Percentiles rank a stretch among this genome's conserved stretches.
Evolutionary conservation across 2,888 invertebrate species (phyloP).

Genomic region (Neoascia interrupta): DNA sequence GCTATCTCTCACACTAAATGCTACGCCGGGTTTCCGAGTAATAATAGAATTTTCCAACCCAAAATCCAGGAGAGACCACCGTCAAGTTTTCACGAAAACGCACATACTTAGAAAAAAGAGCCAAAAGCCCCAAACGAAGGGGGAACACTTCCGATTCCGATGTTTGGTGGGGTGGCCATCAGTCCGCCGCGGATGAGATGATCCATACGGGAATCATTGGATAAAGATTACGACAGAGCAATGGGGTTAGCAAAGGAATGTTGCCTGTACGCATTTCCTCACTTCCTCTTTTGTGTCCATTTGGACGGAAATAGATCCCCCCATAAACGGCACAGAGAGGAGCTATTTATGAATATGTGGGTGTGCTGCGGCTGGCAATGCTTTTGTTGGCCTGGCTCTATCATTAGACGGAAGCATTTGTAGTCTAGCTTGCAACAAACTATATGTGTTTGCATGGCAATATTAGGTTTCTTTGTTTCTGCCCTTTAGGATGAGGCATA

Average conservation of each 20-base stretch:
- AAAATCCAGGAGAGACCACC: conserved; percentile 20
- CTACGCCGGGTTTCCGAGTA: conserved; percentile 6
- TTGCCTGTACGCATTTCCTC: conserved; percentile 45
- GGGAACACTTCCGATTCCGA: conserved; percentile 50
- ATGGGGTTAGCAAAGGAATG: conserved; percentile 17
- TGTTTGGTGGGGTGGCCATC: conserved; percentile 37
- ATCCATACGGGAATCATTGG: conserved; percentile 38
- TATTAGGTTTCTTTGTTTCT: conserved; percentile 36
- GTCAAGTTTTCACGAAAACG: conserved; percentile 26
- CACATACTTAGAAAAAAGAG: conserved; percentile 1
- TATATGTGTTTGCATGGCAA: conserved; percentile 1
- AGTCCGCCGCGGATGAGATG: conserved; percentile 45
- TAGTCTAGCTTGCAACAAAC: too few species aligned
- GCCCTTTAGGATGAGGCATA: conserved; percentile 8
- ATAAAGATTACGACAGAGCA: conserved; percentile 31
- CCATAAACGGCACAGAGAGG: background rate
- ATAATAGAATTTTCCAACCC: conserved; percentile 35
- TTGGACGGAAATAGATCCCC: conserved; percentile 51
- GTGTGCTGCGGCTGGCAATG: conserved; percentile 26
- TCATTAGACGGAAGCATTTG: too few species aligned
- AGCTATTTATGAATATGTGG: conserved; percentile 35
- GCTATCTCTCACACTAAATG: conserved; percentile 28
- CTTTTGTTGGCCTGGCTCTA: too few species aligned
- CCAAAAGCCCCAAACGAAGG: too few species aligned
- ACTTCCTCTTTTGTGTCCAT: conserved; percentile 62